These are phyloP conservation scores for Chelidonichthys spinosus DNA, from an alignment of 2,797 vertebrate species.

Conservation along the genomic window DNA sequence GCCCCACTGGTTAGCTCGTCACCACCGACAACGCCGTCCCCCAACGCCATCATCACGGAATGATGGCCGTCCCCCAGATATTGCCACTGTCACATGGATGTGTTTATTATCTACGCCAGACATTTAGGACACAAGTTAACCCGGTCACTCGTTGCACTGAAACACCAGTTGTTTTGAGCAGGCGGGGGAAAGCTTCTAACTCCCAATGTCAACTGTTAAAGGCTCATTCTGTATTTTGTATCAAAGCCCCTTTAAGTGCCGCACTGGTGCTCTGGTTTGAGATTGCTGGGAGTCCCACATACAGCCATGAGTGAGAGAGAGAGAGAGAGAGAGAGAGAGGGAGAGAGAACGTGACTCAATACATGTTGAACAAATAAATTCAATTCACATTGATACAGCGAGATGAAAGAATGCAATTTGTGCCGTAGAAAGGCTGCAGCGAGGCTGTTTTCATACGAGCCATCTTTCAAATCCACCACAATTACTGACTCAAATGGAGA, in stretches of 20 bases:
- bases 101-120: too few species aligned
- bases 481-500: slow-evolving; percentile 45
- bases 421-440: slow-evolving; percentile 42
- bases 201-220: too few species aligned
- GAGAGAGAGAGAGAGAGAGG: slow-evolving; percentile 1
- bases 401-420: slow-evolving; percentile 59
- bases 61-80: too few species aligned
- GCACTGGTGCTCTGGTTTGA: not conserved
- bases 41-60: too few species aligned
- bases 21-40: too few species aligned
- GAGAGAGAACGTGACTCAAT: slow-evolving; percentile 26
- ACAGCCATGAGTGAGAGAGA: slow-evolving; percentile 4
- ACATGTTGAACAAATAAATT: slow-evolving; percentile 49
- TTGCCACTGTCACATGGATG: too few species aligned
- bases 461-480: slow-evolving; percentile 50
- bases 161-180: too few species aligned
- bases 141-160: too few species aligned
- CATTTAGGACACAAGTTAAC: too few species aligned
- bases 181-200: too few species aligned
- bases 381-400: slow-evolving; percentile 48
- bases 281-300: not conserved
- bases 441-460: slow-evolving; percentile 41
- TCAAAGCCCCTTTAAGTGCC: not conserved
- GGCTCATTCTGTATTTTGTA: too few species aligned
- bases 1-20: too few species aligned